These are phyloP conservation scores for Blennius ocellaris DNA, from an alignment of 2,113 vertebrate genomes.

Conservation along the genomic window DNA sequence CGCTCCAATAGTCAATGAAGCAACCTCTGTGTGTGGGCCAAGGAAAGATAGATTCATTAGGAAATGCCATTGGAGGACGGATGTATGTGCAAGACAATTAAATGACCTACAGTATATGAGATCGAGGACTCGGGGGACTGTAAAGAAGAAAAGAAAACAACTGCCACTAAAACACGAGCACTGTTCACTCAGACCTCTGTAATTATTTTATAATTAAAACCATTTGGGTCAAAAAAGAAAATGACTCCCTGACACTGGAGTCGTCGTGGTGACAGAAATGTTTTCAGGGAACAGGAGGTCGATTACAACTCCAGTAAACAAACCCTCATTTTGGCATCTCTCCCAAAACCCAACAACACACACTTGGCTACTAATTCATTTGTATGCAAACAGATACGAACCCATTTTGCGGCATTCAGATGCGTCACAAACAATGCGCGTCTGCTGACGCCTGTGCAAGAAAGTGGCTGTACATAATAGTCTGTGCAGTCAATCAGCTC, in stretches of 20 bases:
- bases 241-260: conserved; percentile 10
- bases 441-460: conserved; percentile 25
- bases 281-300: background rate
- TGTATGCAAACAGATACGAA: conserved; percentile 32
- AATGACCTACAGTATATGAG: conserved; percentile 63
- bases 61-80: conserved; percentile 54
- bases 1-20: conserved; percentile 71
- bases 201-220: conserved; percentile 51
- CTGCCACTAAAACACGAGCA: conserved; percentile 10
- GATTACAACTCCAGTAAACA: conserved; percentile 20
- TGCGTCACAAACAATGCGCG: conserved; percentile 41
- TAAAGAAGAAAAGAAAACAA: conserved; percentile 31
- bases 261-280: background rate
- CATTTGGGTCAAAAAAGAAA: conserved; percentile 24
- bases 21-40: conserved; percentile 45
- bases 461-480: conserved; percentile 40
- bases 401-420: conserved; percentile 42
- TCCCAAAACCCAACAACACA: conserved; percentile 18
- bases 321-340: conserved; percentile 20
- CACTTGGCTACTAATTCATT: conserved; percentile 17
- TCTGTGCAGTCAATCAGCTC: conserved; percentile 24
- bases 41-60: conserved; percentile 68
- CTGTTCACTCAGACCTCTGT: conserved; percentile 28
- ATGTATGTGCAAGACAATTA: conserved; percentile 60
- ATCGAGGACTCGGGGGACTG: conserved; percentile 52